Conservation (phyloP, 2,888 invertebrate genomes). For the Chorisops tibialis region DNA sequence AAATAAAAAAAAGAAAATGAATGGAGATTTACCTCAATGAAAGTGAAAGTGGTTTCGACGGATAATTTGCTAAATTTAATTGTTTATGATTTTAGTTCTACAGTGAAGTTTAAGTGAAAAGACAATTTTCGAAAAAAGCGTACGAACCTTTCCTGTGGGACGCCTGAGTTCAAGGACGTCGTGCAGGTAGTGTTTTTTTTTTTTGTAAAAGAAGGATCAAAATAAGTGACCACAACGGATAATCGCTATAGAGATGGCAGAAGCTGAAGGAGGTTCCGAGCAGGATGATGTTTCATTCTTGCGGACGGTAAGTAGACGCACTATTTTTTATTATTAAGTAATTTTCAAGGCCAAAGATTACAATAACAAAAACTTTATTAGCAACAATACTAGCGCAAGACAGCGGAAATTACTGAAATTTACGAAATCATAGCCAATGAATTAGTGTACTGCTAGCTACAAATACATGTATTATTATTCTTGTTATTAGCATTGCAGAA, state of each 20-base stretch:
- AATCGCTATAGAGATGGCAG: slow-evolving; percentile 64
- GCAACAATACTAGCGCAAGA: background rate
- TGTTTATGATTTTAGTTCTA: slow-evolving; percentile 7
- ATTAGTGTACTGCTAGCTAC: slow-evolving; percentile 4
- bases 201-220: slow-evolving; percentile 7
- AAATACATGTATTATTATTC: no score
- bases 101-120: background rate
- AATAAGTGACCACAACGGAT: background rate
- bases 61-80: slow-evolving; percentile 1
- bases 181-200: slow-evolving; percentile 14
- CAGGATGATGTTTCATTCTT: slow-evolving; percentile 99
- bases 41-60: no score
- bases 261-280: slow-evolving; percentile 94
- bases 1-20: no score
- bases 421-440: slow-evolving; percentile 14
- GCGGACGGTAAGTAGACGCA: slow-evolving; percentile 85
- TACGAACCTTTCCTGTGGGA: slow-evolving; percentile 17
- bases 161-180: slow-evolving; percentile 29
- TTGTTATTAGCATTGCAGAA: no score
- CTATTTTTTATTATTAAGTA: no score
- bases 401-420: no score
- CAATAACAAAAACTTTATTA: background rate
- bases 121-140: background rate
- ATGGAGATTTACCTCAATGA: no score
- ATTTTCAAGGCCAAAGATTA: background rate